A percentile compares a stretch with the other conserved stretches of the same genome.
Conservation (phyloP, 2,797 vertebrate genomes). For the Acestrorhynchus altus region DNA sequence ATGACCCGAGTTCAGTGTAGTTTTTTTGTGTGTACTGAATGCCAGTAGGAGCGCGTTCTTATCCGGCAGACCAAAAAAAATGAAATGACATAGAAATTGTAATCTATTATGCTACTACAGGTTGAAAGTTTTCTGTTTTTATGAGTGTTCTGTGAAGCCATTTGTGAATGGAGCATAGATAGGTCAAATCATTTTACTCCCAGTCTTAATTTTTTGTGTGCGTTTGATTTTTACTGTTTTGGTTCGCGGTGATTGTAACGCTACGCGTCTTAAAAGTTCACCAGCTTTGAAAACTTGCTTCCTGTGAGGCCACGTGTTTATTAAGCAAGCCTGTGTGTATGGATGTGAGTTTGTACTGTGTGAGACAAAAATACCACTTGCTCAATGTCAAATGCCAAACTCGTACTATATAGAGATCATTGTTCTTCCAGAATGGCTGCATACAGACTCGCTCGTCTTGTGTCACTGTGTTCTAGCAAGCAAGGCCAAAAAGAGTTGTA, state of each 20-base stretch:
- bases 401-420: slow-evolving; percentile 31
- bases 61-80: too few relatives aligned
- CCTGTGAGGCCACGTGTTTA: slow-evolving; percentile 20
- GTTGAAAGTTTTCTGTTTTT: too few relatives aligned
- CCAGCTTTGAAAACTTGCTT: slow-evolving; percentile 33
- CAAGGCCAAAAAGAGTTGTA: neutral
- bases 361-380: slow-evolving; percentile 16
- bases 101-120: too few relatives aligned
- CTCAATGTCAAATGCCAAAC: slow-evolving; percentile 37
- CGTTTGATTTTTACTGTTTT: neutral
- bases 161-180: neutral
- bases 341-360: slow-evolving; percentile 13
- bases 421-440: slow-evolving; percentile 51
- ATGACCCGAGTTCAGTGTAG: too few relatives aligned
- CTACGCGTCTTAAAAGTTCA: neutral
- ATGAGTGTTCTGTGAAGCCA: too few relatives aligned
- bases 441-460: slow-evolving; percentile 11
- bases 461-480: slow-evolving; percentile 4
- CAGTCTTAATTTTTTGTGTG: neutral
- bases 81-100: too few relatives aligned
- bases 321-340: neutral
- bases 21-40: too few relatives aligned
- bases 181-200: neutral
- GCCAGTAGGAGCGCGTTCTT: too few relatives aligned
- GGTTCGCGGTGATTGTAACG: too few relatives aligned